Base-by-base conservation (phyloP, 2,888 invertebrate genomes). In the Acrobeloides nanus region DNA sequence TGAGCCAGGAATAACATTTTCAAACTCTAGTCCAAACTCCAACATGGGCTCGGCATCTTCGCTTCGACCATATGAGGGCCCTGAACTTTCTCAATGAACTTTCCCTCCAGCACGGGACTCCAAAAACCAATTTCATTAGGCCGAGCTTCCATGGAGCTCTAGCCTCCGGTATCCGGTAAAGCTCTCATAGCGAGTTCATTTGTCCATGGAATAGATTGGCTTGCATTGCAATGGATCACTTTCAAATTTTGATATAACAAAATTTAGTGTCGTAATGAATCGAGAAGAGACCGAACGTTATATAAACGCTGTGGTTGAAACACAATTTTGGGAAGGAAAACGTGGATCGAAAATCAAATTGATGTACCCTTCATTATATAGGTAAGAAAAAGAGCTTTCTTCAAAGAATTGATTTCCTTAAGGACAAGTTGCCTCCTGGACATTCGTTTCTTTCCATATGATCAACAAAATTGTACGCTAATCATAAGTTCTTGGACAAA, bases 401-500 rank as follows among this genome's bases (percentile, higher is more conserved):
- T 49, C 32, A 24, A 3, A 25, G 17, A 21, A 25, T 3, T 17
- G 4, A 33, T 20, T 18, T 31, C 20, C 21, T 18, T 44, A 43
- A 38, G 68, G 34, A 67, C 70, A 5, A 68, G 67, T 46, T 70
- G 70, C 51, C 55, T 65, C 40, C 52, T 70, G 31, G 64, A 70
- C 53, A 70, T 70, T 17, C 46, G 66, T 48, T 62, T 24, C 53
- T 70, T 70, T 49, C 70, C 70, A 1, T 70, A 70, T 51, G 70
- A 71, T 44, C 68, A 6, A 7, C 66, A 69, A 51, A 63, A 58
- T 10, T 68, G 68, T 50, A 68, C 66, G 31, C 44, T 68, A 35
- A 58, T 64, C 10, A 71, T 70, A 21, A 62, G 64, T 25, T 69
- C 68, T 5, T 70, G 70, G 70, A 70, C 70, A 17, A 65, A 62